A percentile compares a stretch with the other conserved stretches of the same genome.
Evolutionary conservation across 1,140 invertebrate genomes (phyloP).

Genomic region (Microplitis mediator): DNA sequence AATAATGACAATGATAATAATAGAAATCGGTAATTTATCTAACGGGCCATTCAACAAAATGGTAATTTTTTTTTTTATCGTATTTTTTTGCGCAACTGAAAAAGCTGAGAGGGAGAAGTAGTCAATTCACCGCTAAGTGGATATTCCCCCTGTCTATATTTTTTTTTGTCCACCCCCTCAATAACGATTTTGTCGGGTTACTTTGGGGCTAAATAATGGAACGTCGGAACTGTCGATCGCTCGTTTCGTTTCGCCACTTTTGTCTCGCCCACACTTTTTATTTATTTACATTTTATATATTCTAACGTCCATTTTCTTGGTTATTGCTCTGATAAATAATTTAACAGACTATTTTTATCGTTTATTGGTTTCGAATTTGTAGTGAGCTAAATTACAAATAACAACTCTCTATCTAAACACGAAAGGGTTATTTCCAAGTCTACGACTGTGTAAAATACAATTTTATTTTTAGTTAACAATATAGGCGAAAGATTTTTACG

Average conservation of each 20-base stretch:
- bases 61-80: constrained; percentile 29
- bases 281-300: neutral
- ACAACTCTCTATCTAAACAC: too few relatives aligned
- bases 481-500: constrained; percentile 15
- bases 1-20: too few relatives aligned
- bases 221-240: constrained; percentile 30
- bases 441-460: too few relatives aligned
- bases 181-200: constrained; percentile 28
- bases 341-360: neutral
- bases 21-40: constrained; percentile 1
- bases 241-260: constrained; percentile 27
- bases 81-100: neutral
- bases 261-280: neutral
- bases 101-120: constrained; percentile 17
- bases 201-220: constrained; percentile 30
- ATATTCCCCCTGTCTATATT: constrained; percentile 18
- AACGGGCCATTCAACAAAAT: constrained; percentile 22
- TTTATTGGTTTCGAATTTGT: too few relatives aligned
- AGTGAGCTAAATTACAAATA: too few relatives aligned
- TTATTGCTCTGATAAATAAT: neutral
- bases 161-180: neutral
- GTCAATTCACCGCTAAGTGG: constrained; percentile 29
- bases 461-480: neutral
- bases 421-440: too few relatives aligned
- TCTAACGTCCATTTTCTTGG: neutral